Evolutionary conservation across 1,140 invertebrate species (phyloP), one percentile per base, ranked within the genome.

Genomic region (Bombus sylvicola): DNA sequence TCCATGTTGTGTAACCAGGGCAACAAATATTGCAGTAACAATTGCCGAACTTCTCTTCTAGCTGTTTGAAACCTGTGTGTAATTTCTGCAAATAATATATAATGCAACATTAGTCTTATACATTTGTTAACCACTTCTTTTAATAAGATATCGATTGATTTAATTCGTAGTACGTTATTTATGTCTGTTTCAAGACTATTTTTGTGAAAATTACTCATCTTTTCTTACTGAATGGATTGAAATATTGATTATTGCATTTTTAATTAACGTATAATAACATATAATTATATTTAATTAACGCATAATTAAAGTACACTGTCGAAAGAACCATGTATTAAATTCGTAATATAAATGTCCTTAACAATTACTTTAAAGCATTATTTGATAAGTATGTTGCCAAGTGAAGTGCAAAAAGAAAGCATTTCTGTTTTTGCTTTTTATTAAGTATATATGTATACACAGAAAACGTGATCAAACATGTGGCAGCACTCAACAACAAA

Each of bases 1-100:
- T 99, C 99, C 97, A 99, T 99, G 94, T 99, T 99, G 92, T 99
- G 98, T 47, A 99, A 96, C 99, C 99, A 99, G 41, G 99, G 99
- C 71, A 99, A 95, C 77, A 99, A 94, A 95, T 99, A 99, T 90
- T 98, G 98, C 39, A 99, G 96, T 83, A 99, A 94, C 84, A 98
- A 95, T 91, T 99, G 98, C 18, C 98, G 96, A 1, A 99, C 97
- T 94, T 98, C 97, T 8, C 98, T 97, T 34, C 98, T 95, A 0
- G 99, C 99, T n/a, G 98, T 99, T 96, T 99, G 98, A 92, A 99
- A 98, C 78, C 99, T 96, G 92, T 98, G 98, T 3, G 99, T 99
- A 74, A 99, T 99, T 96, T 99, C 99, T 99, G 95, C 25, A 94
- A 91, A 47, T 66, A 47, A 94, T 28, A 87, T 13, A 64, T 78